Percentiles rank a stretch among this genome's conserved stretches.
phyloP scores from a whole-genome alignment of 2,888 invertebrate species.

The Acleris emargana region DNA sequence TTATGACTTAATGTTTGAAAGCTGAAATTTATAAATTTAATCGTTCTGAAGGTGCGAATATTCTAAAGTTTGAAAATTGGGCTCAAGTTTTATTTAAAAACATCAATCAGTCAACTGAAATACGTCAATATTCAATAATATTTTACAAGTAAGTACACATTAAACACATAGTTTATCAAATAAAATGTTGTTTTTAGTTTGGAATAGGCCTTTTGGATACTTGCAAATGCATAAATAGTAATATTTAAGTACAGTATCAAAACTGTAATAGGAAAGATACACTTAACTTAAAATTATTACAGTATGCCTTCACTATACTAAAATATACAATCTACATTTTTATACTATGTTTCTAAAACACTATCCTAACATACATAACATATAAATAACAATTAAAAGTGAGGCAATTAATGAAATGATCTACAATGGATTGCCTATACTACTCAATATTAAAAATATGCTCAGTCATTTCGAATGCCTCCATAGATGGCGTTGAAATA shows the following conservation, averaged over 20 bases:
- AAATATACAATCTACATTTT: no score
- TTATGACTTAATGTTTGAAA: no score
- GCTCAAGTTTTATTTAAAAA: slow-evolving; percentile 67
- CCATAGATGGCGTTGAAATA: no score
- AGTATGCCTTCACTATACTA: neutral
- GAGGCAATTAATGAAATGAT: no score
- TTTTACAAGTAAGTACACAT: neutral
- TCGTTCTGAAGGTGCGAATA: no score
- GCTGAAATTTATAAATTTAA: no score
- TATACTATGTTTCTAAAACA: no score
- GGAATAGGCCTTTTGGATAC: slow-evolving; percentile 70
- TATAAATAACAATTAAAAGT: no score
- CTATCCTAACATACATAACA: no score
- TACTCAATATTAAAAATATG: no score
- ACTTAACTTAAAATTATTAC: neutral
- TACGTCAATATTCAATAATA: neutral
- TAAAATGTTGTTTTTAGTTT: neutral
- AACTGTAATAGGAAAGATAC: slow-evolving; percentile 3
- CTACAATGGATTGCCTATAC: no score
- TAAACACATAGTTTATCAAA: neutral
- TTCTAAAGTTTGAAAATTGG: slow-evolving; percentile 72
- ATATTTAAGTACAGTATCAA: slow-evolving; percentile 1
- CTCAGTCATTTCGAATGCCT: no score
- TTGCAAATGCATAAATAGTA: slow-evolving; percentile 48
- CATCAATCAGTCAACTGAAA: slow-evolving; percentile 47